phyloP scores from a whole-genome alignment of 2,797 vertebrate species.

The Phrynocephalus vlangalii region DNA sequence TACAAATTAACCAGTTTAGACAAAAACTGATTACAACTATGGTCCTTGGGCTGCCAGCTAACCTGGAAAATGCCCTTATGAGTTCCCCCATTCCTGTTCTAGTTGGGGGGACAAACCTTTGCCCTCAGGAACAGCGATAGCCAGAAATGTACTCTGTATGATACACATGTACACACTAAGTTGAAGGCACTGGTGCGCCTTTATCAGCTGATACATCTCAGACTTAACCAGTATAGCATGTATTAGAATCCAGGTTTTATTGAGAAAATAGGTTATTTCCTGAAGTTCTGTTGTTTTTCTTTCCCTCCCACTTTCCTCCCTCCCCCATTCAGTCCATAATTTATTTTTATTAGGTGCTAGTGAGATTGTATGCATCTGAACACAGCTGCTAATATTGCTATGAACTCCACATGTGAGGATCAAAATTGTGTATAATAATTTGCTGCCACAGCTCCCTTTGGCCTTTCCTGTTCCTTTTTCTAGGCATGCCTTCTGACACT shows the following conservation, averaged over 20 bases:
- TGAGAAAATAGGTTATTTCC: slow-evolving; percentile 47
- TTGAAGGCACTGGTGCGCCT: not conserved
- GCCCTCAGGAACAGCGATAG: not conserved
- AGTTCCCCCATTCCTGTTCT: no score
- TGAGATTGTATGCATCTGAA: slow-evolving; percentile 72
- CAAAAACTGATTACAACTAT: no score
- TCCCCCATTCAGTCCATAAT: slow-evolving; percentile 73
- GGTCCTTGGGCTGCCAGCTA: no score
- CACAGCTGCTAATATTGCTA: slow-evolving; percentile 80
- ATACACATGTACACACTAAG: not conserved
- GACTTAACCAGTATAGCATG: not conserved
- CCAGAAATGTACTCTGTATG: not conserved
- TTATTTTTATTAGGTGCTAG: slow-evolving; percentile 80
- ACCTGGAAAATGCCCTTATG: no score
- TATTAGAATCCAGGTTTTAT: not conserved
- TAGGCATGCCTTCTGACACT: slow-evolving; percentile 75
- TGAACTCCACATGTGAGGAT: slow-evolving; percentile 82
- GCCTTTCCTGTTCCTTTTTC: slow-evolving; percentile 77
- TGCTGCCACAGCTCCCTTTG: slow-evolving; percentile 79
- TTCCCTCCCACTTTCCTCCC: slow-evolving; percentile 60
- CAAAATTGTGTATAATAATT: slow-evolving; percentile 76
- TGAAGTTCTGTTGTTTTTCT: slow-evolving; percentile 54
- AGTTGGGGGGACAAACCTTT: not conserved
- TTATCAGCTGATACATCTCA: not conserved
- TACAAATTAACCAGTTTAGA: no score